These are phyloP conservation scores for Aphelenchoides besseyi DNA, from an alignment of 1,140 invertebrate genomes.

Conservation along the genomic window DNA sequence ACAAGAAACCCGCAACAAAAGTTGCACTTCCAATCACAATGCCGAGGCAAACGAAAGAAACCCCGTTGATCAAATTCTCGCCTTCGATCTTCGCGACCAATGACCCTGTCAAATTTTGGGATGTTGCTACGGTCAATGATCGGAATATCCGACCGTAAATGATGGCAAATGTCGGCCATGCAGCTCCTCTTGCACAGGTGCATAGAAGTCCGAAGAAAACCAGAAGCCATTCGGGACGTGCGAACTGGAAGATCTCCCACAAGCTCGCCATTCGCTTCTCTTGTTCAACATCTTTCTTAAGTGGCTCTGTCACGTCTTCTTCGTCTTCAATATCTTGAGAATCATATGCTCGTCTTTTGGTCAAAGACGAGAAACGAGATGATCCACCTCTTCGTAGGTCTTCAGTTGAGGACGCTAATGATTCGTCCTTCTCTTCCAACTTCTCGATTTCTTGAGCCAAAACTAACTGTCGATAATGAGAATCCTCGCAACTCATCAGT, in stretches of 20 bases:
- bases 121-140: background rate
- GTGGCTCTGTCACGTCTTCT: slow-evolving; percentile 13
- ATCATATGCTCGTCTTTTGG: background rate
- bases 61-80: slow-evolving; percentile 27
- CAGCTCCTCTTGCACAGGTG: slow-evolving; percentile 23
- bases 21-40: slow-evolving; percentile 27
- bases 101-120: background rate
- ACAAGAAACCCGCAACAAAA: slow-evolving; percentile 31
- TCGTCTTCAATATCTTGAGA: slow-evolving; percentile 12
- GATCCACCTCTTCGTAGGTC: slow-evolving; percentile 7
- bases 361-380: background rate
- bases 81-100: background rate
- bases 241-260: slow-evolving; percentile 24
- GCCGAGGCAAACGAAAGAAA: slow-evolving; percentile 31
- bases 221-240: slow-evolving; percentile 11
- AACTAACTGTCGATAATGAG: slow-evolving; percentile 37
- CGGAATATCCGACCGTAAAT: slow-evolving; percentile 48
- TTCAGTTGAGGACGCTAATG: background rate
- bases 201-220: slow-evolving; percentile 10
- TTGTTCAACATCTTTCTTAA: slow-evolving; percentile 35
- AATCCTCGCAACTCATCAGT: slow-evolving; percentile 62
- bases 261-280: slow-evolving; percentile 6
- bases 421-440: slow-evolving; percentile 21
- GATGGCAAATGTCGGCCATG: slow-evolving; percentile 42
- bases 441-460: slow-evolving; percentile 38